A percentile compares a stretch with the other conserved stretches of the same genome.
phyloP scores from a whole-genome alignment of 1,140 invertebrate genomes.

The Araneus ventricosus region DNA sequence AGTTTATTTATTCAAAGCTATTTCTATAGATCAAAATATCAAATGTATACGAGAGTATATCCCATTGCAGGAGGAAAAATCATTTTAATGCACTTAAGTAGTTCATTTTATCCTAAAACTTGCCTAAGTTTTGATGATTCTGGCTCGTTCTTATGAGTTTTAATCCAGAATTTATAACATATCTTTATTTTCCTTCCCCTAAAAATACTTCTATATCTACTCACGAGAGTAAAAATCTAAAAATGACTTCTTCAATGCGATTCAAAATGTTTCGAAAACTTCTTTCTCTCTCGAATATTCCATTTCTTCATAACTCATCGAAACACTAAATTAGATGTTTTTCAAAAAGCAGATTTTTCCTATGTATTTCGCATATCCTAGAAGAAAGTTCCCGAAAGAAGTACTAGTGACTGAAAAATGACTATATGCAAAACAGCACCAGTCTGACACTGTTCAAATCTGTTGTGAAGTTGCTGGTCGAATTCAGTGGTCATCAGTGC shows the following conservation, averaged over 20 bases:
- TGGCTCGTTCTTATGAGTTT: not conserved
- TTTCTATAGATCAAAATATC: conserved; percentile 63
- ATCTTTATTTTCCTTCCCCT: not conserved
- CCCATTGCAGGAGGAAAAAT: not conserved
- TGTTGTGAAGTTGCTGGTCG: not conserved
- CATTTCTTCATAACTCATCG: not conserved
- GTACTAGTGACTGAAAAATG: not conserved
- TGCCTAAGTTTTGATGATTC: not conserved
- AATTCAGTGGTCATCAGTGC: not conserved
- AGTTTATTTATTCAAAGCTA: conserved; percentile 25
- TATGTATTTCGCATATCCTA: not conserved
- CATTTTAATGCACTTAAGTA: conserved; percentile 48
- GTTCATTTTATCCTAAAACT: not conserved
- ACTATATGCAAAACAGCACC: not conserved
- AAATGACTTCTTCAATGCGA: not conserved
- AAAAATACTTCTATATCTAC: conserved; percentile 38
- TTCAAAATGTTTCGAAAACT: not conserved
- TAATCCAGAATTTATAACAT: not conserved
- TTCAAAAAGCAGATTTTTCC: not conserved
- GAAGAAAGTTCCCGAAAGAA: not conserved
- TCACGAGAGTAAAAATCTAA: conserved; percentile 55
- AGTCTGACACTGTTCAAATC: not conserved
- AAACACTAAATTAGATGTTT: not conserved
- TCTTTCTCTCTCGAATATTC: not conserved
- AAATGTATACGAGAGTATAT: conserved; percentile 47